Percentiles rank a stretch among this genome's conserved stretches.
phyloP scores from a whole-genome alignment of 2,888 invertebrate genomes.

The Dicyrtomina minuta region DNA sequence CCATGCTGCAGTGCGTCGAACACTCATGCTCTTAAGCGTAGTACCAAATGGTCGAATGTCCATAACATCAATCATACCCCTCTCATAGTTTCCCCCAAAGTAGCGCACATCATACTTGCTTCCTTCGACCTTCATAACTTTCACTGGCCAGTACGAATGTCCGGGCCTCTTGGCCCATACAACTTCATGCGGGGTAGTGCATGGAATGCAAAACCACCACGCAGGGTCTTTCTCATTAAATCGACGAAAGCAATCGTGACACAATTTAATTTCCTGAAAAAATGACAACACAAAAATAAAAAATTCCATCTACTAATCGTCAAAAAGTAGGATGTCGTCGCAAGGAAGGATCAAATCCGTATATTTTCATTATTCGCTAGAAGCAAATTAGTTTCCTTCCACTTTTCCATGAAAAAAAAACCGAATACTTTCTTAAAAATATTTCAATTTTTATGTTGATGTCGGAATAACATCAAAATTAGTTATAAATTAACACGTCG shows the following conservation, averaged over 20 bases:
- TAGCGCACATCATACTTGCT: conserved; percentile 73
- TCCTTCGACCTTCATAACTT: conserved; percentile 65
- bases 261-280: conserved; percentile 70
- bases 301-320: too few relatives aligned
- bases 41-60: conserved; percentile 67
- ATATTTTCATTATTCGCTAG: too few relatives aligned
- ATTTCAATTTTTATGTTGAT: too few relatives aligned
- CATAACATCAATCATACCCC: conserved; percentile 67
- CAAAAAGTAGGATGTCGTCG: too few relatives aligned
- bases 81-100: conserved; percentile 74
- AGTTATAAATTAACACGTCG: too few relatives aligned
- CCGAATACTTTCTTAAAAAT: too few relatives aligned
- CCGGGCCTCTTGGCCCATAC: conserved; percentile 80
- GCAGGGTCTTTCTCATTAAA: conserved; percentile 67
- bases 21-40: conserved; percentile 55
- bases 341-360: too few relatives aligned
- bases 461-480: too few relatives aligned
- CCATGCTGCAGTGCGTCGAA: conserved; percentile 65
- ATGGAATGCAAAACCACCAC: conserved; percentile 72
- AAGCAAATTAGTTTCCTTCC: too few relatives aligned
- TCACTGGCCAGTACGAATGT: conserved; percentile 80
- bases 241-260: conserved; percentile 75
- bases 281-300: too few relatives aligned
- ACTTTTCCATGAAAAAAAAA: too few relatives aligned
- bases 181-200: conserved; percentile 71